Conservation (phyloP, 1,140 invertebrate genomes). For the Trachymyrmex cornetzi region DNA sequence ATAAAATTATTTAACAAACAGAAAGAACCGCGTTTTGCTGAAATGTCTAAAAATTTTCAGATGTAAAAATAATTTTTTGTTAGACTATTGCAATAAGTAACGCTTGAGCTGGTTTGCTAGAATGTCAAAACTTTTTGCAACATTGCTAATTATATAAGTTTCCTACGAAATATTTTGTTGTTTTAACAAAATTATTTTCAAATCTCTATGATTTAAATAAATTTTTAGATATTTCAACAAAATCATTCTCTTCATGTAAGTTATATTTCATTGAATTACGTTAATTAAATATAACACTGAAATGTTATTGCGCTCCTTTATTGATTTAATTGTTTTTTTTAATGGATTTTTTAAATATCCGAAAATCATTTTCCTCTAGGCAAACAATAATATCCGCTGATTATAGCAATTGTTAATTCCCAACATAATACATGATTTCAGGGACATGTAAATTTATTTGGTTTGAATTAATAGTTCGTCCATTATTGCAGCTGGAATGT, state of each 20-base stretch:
- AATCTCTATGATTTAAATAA: too few relatives aligned
- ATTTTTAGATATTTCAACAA: too few relatives aligned
- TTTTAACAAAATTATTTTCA: too few relatives aligned
- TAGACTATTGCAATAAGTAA: too few relatives aligned
- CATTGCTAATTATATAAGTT: too few relatives aligned
- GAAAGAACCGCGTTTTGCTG: too few relatives aligned
- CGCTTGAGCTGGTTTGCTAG: too few relatives aligned
- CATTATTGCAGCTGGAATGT: slow-evolving; percentile 23
- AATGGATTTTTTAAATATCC: neutral
- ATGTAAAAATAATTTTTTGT: too few relatives aligned
- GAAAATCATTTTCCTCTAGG: neutral
- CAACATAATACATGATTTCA: neutral
- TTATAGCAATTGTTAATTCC: neutral
- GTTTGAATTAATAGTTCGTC: neutral
- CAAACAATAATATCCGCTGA: neutral
- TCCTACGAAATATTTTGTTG: too few relatives aligned
- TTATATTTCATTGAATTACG: neutral
- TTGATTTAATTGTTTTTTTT: neutral
- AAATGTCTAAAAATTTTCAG: too few relatives aligned
- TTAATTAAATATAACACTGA: slow-evolving; percentile 2
- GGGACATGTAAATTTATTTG: neutral
- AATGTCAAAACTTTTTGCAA: too few relatives aligned
- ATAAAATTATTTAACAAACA: neutral
- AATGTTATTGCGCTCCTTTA: neutral
- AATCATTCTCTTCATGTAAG: neutral